Conservation (phyloP, 2,888 invertebrate species). For the Hypercompe scribonia region DNA sequence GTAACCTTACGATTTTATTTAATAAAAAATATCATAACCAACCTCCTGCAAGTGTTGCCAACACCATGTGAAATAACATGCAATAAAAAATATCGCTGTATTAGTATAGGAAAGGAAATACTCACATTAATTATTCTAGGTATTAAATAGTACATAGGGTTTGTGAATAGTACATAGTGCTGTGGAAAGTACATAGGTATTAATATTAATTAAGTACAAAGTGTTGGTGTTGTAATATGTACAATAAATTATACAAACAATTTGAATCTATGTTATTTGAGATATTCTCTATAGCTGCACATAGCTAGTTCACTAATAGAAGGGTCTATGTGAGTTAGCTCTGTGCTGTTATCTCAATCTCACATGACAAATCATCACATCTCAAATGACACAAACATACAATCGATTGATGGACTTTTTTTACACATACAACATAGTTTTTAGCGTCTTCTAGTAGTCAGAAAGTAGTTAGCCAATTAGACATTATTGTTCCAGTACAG, state of each 20-base stretch:
- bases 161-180: constrained; percentile 3
- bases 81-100: constrained; percentile 67
- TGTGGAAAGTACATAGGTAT: constrained; percentile 2
- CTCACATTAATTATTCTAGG: constrained; percentile 8
- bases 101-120: constrained; percentile 46
- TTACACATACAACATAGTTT: background rate
- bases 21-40: constrained; percentile 53
- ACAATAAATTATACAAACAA: background rate
- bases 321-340: too few relatives aligned
- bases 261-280: background rate
- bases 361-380: too few relatives aligned
- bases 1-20: background rate
- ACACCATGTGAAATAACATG: constrained; percentile 79
- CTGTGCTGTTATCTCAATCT: too few relatives aligned
- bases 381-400: too few relatives aligned
- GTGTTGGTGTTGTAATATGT: background rate
- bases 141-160: constrained; percentile 12
- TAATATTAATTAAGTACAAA: background rate
- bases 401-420: background rate
- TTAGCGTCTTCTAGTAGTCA: too few relatives aligned
- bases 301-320: background rate
- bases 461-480: too few relatives aligned
- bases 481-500: too few relatives aligned
- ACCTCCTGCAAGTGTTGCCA: constrained; percentile 80
- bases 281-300: too few relatives aligned